Conservation (phyloP, 1,140 invertebrate species). For the Formica exsecta region DNA sequence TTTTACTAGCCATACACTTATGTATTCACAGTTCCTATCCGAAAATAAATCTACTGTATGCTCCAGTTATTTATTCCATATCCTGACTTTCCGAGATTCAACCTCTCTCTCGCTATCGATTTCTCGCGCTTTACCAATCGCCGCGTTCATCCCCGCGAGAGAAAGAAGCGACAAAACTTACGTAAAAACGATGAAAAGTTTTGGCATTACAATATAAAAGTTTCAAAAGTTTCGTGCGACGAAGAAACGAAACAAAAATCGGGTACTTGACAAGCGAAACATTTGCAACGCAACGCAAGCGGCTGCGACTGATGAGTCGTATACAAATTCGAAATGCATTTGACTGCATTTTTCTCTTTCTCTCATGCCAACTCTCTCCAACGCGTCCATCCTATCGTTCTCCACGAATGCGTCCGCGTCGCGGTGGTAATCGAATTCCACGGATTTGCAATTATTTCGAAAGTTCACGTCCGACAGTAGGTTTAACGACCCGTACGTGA, state of each 20-base stretch:
- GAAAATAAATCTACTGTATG: neutral
- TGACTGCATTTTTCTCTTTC: slow-evolving; percentile 19
- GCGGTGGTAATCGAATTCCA: slow-evolving; percentile 64
- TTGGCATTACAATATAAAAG: slow-evolving; percentile 65
- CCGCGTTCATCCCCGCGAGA: slow-evolving; percentile 36
- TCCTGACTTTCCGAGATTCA: slow-evolving; percentile 21
- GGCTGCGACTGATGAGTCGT: slow-evolving; percentile 38
- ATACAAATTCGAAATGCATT: slow-evolving; percentile 28
- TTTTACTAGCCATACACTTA: neutral
- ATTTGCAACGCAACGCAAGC: slow-evolving; percentile 27
- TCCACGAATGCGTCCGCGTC: slow-evolving; percentile 6
- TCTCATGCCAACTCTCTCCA: neutral
- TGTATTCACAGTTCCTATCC: neutral
- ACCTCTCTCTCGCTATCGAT: slow-evolving; percentile 5
- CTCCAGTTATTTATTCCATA: slow-evolving; percentile 33
- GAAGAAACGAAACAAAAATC: slow-evolving; percentile 31
- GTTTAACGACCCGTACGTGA: slow-evolving; percentile 66
- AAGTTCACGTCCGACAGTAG: slow-evolving; percentile 54
- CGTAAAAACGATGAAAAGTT: slow-evolving; percentile 59
- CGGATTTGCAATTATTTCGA: slow-evolving; percentile 65
- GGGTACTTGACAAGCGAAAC: slow-evolving; percentile 3
- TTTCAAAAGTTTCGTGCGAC: slow-evolving; percentile 7
- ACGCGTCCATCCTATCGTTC: neutral
- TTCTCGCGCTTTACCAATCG: slow-evolving; percentile 4
- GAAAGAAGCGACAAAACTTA: slow-evolving; percentile 64